Evolutionary conservation across 2,113 vertebrate species (phyloP).

Genomic region (Coturnix japonica): DNA sequence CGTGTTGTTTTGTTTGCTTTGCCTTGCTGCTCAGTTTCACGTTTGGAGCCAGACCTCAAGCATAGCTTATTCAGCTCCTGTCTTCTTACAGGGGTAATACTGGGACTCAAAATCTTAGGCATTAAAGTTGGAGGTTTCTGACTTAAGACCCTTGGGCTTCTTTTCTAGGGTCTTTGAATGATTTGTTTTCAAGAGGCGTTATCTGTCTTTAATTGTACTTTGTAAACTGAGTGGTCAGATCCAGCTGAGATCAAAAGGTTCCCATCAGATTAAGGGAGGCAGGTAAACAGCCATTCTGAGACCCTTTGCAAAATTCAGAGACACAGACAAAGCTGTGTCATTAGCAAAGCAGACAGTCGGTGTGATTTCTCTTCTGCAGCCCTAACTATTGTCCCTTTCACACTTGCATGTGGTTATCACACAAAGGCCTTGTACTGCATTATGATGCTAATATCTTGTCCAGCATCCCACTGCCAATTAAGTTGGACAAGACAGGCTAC

Average conservation of each 20-base stretch:
- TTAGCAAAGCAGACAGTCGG: constrained; percentile 60
- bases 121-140: neutral
- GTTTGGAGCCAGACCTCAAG: neutral
- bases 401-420: constrained; percentile 30
- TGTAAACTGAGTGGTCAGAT: constrained; percentile 49
- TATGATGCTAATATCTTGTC: constrained; percentile 1
- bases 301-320: neutral
- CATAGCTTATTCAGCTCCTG: neutral
- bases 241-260: constrained; percentile 71
- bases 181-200: constrained; percentile 47
- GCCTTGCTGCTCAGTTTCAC: neutral
- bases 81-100: neutral
- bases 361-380: constrained; percentile 36
- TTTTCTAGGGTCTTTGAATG: neutral
- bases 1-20: neutral
- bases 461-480: neutral
- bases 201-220: constrained; percentile 39
- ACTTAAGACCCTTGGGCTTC: neutral
- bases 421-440: neutral
- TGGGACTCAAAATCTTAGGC: neutral
- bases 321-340: constrained; percentile 46
- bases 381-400: neutral
- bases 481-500: neutral
- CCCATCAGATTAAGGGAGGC: constrained; percentile 50
- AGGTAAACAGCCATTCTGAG: constrained; percentile 24